phyloP scores from a whole-genome alignment of 2,797 vertebrate genomes.

The Crax fasciolata region DNA sequence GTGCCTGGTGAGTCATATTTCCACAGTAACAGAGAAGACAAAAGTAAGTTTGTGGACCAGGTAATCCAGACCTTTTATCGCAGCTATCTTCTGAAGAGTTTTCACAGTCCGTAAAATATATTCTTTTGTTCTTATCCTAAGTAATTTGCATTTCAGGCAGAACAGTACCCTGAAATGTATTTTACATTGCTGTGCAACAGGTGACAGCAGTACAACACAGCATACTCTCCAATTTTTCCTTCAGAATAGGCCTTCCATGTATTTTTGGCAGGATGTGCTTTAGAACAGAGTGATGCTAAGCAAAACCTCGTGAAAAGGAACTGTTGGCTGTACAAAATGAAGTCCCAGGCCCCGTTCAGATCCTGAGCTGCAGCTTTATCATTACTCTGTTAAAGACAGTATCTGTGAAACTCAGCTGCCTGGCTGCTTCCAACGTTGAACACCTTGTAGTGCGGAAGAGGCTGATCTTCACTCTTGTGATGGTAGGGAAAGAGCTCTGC shows the following conservation, averaged over 20 bases:
- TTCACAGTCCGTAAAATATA: not conserved
- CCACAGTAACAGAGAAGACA: not conserved
- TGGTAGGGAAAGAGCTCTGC: not conserved
- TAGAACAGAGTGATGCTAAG: not conserved
- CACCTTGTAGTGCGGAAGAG: not conserved
- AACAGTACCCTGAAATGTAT: not conserved
- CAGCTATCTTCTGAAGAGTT: not conserved
- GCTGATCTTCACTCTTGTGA: not conserved
- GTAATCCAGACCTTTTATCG: not conserved
- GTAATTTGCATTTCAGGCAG: not conserved
- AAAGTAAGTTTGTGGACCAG: not conserved
- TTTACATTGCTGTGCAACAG: not conserved
- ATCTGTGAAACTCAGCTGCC: not conserved
- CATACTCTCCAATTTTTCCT: not conserved
- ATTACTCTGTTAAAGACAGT: not conserved
- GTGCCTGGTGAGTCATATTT: not conserved
- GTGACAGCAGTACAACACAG: fast-evolving
- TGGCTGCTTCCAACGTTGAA: not conserved
- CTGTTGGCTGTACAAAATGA: not conserved
- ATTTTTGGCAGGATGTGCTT: fast-evolving
- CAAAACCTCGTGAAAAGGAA: not conserved
- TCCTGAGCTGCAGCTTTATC: not conserved
- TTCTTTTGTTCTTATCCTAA: not conserved
- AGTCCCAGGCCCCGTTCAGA: not conserved
- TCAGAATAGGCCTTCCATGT: not conserved